Percentiles rank a stretch among this genome's conserved stretches.
phyloP scores from a whole-genome alignment of 2,797 vertebrate species.

The Pseudochirops cupreus region DNA sequence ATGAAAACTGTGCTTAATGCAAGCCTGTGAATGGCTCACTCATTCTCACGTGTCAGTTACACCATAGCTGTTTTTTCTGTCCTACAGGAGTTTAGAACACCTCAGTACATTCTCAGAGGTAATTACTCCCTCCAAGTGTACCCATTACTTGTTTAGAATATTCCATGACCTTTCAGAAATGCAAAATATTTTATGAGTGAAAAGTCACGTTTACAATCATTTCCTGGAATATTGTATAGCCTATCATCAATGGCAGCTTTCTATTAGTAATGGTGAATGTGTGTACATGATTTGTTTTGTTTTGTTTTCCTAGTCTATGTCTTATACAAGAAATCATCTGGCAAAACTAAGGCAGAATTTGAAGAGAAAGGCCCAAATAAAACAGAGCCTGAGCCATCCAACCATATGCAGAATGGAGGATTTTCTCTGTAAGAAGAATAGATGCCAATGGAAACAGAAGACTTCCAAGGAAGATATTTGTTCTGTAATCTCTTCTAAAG shows the following conservation, averaged over 20 bases:
- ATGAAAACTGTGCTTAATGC: neutral
- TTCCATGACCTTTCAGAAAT: neutral
- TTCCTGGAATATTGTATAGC: conserved; percentile 25
- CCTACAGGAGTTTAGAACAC: neutral
- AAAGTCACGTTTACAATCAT: neutral
- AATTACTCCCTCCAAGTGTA: neutral
- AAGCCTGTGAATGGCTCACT: neutral
- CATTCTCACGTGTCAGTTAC: neutral
- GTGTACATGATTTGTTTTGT: conserved; percentile 21
- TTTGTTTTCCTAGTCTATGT: conserved; percentile 82
- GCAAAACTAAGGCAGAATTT: conserved; percentile 72
- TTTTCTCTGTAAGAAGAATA: conserved; percentile 79
- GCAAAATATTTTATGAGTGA: neutral
- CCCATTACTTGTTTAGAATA: neutral
- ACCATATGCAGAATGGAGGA: conserved; percentile 79
- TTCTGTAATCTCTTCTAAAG: conserved; percentile 48
- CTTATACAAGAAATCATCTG: conserved; percentile 74
- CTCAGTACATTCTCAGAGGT: neutral
- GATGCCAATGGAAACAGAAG: conserved; percentile 17
- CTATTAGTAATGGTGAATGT: conserved; percentile 46
- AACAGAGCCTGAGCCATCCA: neutral
- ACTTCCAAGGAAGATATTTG: conserved; percentile 33
- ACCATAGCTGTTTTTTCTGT: neutral
- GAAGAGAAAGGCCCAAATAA: conserved; percentile 60
- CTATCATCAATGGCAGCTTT: neutral